phyloP scores from a whole-genome alignment of 2,888 invertebrate genomes.

The Plagodis pulveraria region DNA sequence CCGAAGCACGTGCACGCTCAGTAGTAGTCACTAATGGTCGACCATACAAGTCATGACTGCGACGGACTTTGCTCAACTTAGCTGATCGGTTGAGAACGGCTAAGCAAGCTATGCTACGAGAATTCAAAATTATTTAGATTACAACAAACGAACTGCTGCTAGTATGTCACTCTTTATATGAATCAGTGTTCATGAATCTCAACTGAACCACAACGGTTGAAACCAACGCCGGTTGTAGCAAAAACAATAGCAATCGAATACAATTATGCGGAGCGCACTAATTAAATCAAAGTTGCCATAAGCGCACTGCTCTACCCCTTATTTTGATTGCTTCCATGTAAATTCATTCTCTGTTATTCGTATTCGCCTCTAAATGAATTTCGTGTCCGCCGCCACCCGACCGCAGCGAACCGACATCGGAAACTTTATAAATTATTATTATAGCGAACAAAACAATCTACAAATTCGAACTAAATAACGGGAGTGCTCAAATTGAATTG shows the following conservation, averaged over 20 bases:
- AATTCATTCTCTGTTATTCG: slow-evolving; percentile 65
- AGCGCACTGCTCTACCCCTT: slow-evolving; percentile 60
- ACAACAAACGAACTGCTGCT: no score
- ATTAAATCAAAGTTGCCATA: slow-evolving; percentile 70
- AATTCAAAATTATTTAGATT: no score
- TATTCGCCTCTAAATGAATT: slow-evolving; percentile 71
- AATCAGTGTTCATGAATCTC: no score
- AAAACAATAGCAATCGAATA: slow-evolving; percentile 56
- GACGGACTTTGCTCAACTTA: no score
- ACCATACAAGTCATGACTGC: no score
- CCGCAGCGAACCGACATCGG: slow-evolving; percentile 60
- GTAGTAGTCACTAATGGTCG: no score
- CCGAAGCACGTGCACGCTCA: no score
- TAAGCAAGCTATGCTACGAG: no score
- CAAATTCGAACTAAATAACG: slow-evolving; percentile 62
- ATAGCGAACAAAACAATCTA: slow-evolving; percentile 66
- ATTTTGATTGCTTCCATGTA: slow-evolving; percentile 76
- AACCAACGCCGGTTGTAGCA: slow-evolving; percentile 28
- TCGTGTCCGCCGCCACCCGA: slow-evolving; percentile 60
- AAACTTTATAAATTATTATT: slow-evolving; percentile 74
- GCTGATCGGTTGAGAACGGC: no score
- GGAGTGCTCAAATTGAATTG: slow-evolving; percentile 60
- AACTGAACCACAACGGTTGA: slow-evolving; percentile 10
- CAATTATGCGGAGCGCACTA: slow-evolving; percentile 60
- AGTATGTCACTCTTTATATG: no score